phyloP scores from a whole-genome alignment of 2,888 invertebrate genomes.

The Polydrusus pterygomalis region DNA sequence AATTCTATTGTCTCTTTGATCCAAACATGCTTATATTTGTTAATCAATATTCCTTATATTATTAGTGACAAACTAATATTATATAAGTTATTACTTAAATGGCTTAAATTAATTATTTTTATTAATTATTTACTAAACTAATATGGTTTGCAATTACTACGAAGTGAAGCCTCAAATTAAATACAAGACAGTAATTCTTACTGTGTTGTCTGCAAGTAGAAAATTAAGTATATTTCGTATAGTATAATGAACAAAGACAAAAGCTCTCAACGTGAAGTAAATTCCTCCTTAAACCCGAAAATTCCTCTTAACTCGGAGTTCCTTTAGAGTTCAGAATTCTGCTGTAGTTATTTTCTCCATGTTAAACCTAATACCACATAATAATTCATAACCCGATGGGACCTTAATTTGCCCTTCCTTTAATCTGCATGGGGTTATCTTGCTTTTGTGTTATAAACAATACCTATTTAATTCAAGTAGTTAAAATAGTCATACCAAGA shows the following conservation, averaged over 20 bases:
- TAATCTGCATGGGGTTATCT: neutral
- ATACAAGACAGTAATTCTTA: too few species aligned
- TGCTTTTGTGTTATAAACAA: neutral
- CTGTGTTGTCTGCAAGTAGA: too few species aligned
- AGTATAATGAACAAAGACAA: conserved; percentile 16
- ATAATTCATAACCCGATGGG: conserved; percentile 11
- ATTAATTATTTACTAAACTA: too few species aligned
- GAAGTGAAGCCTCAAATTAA: too few species aligned
- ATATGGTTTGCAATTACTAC: too few species aligned
- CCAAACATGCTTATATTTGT: too few species aligned
- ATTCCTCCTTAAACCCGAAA: conserved; percentile 8
- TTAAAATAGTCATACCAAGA: neutral
- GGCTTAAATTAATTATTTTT: too few species aligned
- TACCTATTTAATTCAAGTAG: neutral
- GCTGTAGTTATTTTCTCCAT: conserved; percentile 7
- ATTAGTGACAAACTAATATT: too few species aligned
- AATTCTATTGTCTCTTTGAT: too few species aligned
- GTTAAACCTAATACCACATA: conserved; percentile 3
- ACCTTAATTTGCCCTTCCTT: conserved; percentile 15
- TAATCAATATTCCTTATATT: too few species aligned
- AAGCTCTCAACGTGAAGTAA: neutral
- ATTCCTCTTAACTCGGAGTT: conserved; percentile 3
- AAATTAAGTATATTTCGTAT: conserved; percentile 3
- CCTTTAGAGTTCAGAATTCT: neutral
- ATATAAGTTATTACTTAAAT: too few species aligned